These are phyloP conservation scores for Riparia riparia DNA, from an alignment of 2,113 vertebrate genomes.

Conservation along the genomic window DNA sequence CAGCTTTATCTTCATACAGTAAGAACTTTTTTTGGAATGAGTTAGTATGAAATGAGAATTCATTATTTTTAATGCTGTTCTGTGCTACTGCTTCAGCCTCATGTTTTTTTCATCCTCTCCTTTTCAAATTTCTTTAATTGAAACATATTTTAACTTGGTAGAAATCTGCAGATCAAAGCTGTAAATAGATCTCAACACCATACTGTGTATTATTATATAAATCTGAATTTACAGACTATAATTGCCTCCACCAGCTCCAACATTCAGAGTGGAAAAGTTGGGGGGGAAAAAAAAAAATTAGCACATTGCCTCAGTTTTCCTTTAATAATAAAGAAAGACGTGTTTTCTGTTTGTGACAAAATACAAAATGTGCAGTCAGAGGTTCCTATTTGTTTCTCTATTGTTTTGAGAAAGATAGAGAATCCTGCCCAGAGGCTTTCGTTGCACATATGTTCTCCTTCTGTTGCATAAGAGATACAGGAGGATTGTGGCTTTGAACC, in stretches of 20 bases:
- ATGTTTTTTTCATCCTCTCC: neutral
- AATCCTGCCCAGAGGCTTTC: neutral
- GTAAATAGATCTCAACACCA: neutral
- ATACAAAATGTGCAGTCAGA: neutral
- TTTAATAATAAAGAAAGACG: neutral
- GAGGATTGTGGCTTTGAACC: neutral
- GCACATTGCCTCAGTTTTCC: neutral
- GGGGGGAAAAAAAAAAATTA: neutral
- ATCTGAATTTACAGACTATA: neutral
- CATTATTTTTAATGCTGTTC: neutral
- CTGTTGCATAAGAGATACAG: neutral
- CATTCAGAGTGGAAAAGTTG: neutral
- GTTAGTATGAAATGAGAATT: neutral
- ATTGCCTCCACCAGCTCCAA: neutral
- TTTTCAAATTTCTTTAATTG: conserved; percentile 7
- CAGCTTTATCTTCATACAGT: neutral
- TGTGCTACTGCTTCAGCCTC: neutral
- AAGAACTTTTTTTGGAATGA: neutral
- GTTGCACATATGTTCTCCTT: neutral
- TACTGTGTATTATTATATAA: neutral
- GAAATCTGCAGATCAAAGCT: neutral
- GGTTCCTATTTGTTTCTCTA: neutral
- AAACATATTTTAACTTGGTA: neutral
- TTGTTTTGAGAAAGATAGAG: neutral
- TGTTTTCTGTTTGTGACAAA: neutral